Evolutionary conservation across 1,140 invertebrate species (phyloP).

Genomic region (Halesus radiatus): DNA sequence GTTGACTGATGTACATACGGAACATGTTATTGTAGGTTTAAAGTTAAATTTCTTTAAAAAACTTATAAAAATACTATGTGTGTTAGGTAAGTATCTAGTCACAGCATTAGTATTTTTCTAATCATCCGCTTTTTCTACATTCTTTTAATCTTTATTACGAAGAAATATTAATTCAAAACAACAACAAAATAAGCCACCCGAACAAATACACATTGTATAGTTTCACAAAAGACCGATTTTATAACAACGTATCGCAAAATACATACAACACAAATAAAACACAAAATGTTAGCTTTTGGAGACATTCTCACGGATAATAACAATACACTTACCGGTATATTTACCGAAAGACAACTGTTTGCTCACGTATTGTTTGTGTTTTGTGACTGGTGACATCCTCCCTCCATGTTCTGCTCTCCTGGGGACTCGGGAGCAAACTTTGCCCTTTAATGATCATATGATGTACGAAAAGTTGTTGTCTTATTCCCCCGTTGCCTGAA

Average conservation of each 20-base stretch:
- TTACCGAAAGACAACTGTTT: slow-evolving; percentile 46
- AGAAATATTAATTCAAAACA: too few species aligned
- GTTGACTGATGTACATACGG: too few species aligned
- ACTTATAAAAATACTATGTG: too few species aligned
- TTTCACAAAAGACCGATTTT: neutral
- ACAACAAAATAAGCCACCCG: too few species aligned
- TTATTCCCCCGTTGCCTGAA: neutral
- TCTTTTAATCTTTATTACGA: too few species aligned
- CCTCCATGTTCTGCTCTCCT: neutral
- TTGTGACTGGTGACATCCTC: slow-evolving; percentile 42
- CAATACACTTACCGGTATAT: slow-evolving; percentile 16
- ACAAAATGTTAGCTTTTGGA: slow-evolving; percentile 11
- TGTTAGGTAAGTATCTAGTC: too few species aligned
- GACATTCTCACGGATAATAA: slow-evolving; percentile 23
- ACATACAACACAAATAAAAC: neutral
- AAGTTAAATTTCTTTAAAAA: too few species aligned
- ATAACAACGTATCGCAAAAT: neutral
- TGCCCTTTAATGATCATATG: slow-evolving; percentile 19
- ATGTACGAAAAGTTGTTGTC: slow-evolving; percentile 2
- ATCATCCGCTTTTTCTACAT: too few species aligned
- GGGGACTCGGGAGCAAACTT: neutral
- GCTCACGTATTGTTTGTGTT: slow-evolving; percentile 42
- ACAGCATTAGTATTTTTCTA: too few species aligned
- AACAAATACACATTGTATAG: too few species aligned
- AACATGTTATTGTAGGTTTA: too few species aligned